Evolutionary conservation across 2,797 vertebrate genomes (phyloP), one percentile per base, ranked within the genome.

Genomic region (Leucoraja ocellata): DNA sequence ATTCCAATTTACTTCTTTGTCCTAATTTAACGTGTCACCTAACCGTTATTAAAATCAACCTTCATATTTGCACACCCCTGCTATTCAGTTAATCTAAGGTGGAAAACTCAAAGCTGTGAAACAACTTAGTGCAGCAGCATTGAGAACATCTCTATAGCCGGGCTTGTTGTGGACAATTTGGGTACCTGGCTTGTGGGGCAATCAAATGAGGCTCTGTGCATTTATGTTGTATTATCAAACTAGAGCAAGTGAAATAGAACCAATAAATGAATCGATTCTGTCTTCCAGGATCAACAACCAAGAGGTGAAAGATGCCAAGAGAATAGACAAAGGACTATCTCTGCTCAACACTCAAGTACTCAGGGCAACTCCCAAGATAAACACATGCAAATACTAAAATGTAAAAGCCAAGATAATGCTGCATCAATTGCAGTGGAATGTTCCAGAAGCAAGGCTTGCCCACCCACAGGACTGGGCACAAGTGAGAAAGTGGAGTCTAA

Each of bases 361-460:
- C 90, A n/a, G 90, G 71, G 11, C 39, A 73, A 74, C 90, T 23
- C 36, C 9, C 83, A 65, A 86, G 88, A 91, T 36, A 91, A 73
- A 28, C 36, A 18, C 16, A 46, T 74, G 6, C 90, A 74, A 28
- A 28, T 36, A 39, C 39, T 76, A 58, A 76, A 92, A n/a, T 76
- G 68, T 92, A 76, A 92, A 92, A 92, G 39, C 36, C 21, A 73
- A 54, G 90, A 54, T 8, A 39, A 76, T 6, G 21, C 36, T 74
- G 36, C 36, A 28, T 74, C 10, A 11, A 76, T 54, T 16, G 23
- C 21, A 58, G 36, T 23, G 23, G 90, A 92, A 58, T n/a, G 39
- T 92, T 54, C 90, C 58, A 63, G 39, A 92, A 92, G 32, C 32
- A 92, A 92, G 71, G 25, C 21, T 28, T 46, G 36, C 36, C 71